phyloP scores from a whole-genome alignment of 2,888 invertebrate species.

The Morpho helenor region DNA sequence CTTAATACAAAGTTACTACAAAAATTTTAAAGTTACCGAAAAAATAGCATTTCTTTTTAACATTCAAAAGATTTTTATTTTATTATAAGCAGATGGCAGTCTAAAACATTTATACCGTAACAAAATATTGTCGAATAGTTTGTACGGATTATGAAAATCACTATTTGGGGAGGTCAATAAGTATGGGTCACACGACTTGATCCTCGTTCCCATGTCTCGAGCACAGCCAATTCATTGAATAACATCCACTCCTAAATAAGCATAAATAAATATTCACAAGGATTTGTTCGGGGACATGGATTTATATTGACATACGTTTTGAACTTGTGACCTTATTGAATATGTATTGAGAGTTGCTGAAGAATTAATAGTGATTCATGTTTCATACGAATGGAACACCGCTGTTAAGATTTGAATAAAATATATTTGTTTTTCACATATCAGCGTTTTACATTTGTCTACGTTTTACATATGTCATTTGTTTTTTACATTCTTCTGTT shows the following conservation, averaged over 20 bases:
- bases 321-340: conserved; percentile 6
- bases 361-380: conserved; percentile 6
- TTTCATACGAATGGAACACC: conserved; percentile 7
- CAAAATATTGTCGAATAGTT: background rate
- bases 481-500: too few relatives aligned
- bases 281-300: conserved; percentile 5
- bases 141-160: conserved; percentile 6
- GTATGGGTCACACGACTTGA: conserved; percentile 13
- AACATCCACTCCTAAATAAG: conserved; percentile 18
- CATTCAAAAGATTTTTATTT: too few relatives aligned
- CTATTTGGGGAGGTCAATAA: conserved; percentile 12
- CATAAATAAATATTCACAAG: conserved; percentile 12
- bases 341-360: conserved; percentile 1
- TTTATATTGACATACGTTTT: conserved; percentile 9
- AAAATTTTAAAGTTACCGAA: too few relatives aligned
- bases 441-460: too few relatives aligned
- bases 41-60: too few relatives aligned
- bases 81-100: too few relatives aligned
- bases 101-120: too few relatives aligned
- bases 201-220: conserved; percentile 16
- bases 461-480: too few relatives aligned
- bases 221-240: conserved; percentile 18
- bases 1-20: too few relatives aligned
- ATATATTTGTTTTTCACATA: too few relatives aligned
- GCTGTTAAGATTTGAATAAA: background rate